Evolutionary conservation across 2,113 vertebrate genomes (phyloP).

Genomic region (Gobiocypris rarus): DNA sequence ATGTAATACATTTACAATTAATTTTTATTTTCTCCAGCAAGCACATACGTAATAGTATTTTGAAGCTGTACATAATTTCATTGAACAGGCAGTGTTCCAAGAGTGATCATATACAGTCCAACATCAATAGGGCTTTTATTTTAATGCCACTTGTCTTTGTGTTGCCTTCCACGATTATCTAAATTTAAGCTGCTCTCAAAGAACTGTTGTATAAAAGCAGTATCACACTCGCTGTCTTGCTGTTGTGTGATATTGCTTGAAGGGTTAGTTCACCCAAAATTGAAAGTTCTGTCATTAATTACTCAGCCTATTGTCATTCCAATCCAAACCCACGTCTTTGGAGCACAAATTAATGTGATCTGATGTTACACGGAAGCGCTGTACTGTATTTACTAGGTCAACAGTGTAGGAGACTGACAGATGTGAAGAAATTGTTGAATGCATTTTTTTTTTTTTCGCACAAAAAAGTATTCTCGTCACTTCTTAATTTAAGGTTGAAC

Average conservation of each 20-base stretch:
- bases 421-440: too few species aligned
- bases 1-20: background rate
- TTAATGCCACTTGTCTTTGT: background rate
- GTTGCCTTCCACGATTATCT: background rate
- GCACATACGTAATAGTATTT: background rate
- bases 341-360: too few species aligned
- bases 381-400: too few species aligned
- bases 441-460: too few species aligned
- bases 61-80: background rate
- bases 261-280: too few species aligned
- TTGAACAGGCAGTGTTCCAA: background rate
- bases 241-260: background rate
- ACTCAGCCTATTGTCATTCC: too few species aligned
- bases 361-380: too few species aligned
- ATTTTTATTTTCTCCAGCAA: background rate
- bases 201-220: background rate
- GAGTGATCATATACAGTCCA: background rate
- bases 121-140: background rate
- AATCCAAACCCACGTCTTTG: too few species aligned
- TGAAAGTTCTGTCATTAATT: too few species aligned
- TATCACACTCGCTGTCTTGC: background rate
- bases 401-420: too few species aligned
- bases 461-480: too few species aligned
- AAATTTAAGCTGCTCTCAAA: background rate
- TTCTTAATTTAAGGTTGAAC: too few species aligned